Conservation (phyloP, 1,140 invertebrate species). For the Drosophila sturtevanti region DNA sequence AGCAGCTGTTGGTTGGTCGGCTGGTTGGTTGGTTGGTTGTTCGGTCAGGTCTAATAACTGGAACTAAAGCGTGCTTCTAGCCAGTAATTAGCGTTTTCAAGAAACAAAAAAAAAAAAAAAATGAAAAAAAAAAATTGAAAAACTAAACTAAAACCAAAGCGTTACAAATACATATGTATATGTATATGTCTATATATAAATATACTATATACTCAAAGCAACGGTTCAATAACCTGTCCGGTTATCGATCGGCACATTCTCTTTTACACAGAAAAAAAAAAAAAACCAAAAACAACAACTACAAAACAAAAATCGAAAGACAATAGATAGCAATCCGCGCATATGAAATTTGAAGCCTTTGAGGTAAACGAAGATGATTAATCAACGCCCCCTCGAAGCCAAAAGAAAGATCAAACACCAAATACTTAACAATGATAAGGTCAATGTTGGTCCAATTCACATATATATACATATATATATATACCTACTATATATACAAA, state of each 20-base stretch:
- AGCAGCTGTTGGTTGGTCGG: neutral
- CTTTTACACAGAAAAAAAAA: slow-evolving; percentile 35
- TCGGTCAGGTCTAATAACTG: slow-evolving; percentile 65
- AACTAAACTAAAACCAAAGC: slow-evolving; percentile 30
- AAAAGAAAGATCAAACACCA: slow-evolving; percentile 11
- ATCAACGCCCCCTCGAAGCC: slow-evolving; percentile 50
- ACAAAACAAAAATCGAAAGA: slow-evolving; percentile 14
- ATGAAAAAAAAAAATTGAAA: no score
- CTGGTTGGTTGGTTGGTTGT: no score
- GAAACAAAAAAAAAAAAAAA: slow-evolving; percentile 31
- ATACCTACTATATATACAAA: no score
- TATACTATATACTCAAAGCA: neutral
- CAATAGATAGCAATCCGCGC: slow-evolving; percentile 49
- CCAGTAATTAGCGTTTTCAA: slow-evolving; percentile 67
- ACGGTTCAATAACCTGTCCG: slow-evolving; percentile 67
- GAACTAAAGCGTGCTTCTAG: slow-evolving; percentile 72
- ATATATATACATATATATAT: neutral
- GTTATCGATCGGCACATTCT: slow-evolving; percentile 57
- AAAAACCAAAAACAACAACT: slow-evolving; percentile 31
- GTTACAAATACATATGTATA: slow-evolving; percentile 54
- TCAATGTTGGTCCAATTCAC: slow-evolving; percentile 72
- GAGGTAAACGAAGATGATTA: slow-evolving; percentile 67
- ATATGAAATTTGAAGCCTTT: slow-evolving; percentile 53
- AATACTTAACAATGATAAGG: slow-evolving; percentile 58
- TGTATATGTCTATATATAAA: slow-evolving; percentile 7